These are phyloP conservation scores for Heterodera carotae DNA, from an alignment of 1,140 invertebrate genomes.

Conservation along the genomic window DNA sequence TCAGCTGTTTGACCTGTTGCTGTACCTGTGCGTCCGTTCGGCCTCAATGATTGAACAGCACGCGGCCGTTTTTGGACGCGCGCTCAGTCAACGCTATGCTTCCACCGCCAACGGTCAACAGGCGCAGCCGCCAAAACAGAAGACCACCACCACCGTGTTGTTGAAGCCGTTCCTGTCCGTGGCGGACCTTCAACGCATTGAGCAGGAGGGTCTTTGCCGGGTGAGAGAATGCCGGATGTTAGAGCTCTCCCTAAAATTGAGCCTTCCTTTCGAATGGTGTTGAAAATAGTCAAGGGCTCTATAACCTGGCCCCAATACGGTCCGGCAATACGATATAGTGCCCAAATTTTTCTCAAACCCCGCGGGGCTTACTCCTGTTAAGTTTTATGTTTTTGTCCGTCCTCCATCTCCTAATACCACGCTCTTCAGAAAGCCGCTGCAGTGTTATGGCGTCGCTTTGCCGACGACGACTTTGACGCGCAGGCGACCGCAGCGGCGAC, in stretches of 20 bases:
- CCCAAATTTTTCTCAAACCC: background rate
- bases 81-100: background rate
- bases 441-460: conserved; percentile 46
- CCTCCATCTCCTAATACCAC: background rate
- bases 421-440: conserved; percentile 38
- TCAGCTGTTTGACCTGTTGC: conserved; percentile 52
- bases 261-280: background rate
- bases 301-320: too few relatives aligned
- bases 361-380: background rate
- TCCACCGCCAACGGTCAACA: background rate
- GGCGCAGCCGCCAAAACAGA: conserved; percentile 26
- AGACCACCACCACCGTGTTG: conserved; percentile 57
- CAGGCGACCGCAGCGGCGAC: background rate
- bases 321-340: too few relatives aligned
- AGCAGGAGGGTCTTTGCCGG: conserved; percentile 44
- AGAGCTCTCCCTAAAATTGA: too few relatives aligned
- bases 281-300: too few relatives aligned
- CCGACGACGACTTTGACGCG: conserved; percentile 17
- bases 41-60: conserved; percentile 58
- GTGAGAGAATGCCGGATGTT: conserved; percentile 10
- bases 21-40: conserved; percentile 57
- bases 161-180: conserved; percentile 54
- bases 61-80: conserved; percentile 46
- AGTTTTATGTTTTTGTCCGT: too few relatives aligned
- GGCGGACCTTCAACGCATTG: conserved; percentile 44